Conservation (phyloP, 2,888 invertebrate genomes). For the Drosophila diplacantha region DNA sequence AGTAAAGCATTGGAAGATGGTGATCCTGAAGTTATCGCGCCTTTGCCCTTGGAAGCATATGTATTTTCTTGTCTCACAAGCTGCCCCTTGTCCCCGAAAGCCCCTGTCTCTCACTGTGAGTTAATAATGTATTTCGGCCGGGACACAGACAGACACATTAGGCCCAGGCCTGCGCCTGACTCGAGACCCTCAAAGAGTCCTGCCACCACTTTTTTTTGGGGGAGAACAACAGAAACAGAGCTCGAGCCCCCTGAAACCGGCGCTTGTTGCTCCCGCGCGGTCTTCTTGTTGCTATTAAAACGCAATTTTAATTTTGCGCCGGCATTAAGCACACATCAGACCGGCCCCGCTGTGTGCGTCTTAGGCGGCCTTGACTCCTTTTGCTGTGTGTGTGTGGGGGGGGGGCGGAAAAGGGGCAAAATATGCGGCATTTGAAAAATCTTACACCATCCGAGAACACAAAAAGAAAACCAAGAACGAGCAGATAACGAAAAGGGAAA, state of each 20-base stretch:
- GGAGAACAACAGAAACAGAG: slow-evolving; percentile 2
- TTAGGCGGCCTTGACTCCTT: slow-evolving; percentile 44
- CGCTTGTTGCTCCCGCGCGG: slow-evolving; percentile 9
- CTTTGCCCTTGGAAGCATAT: not conserved
- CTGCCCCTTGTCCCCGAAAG: not conserved
- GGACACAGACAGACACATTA: slow-evolving; percentile 4
- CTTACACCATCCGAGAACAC: slow-evolving; percentile 18
- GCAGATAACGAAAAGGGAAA: slow-evolving; percentile 21
- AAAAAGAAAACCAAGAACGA: not conserved
- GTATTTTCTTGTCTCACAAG: not conserved
- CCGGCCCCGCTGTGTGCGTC: slow-evolving; percentile 13
- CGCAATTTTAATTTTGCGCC: slow-evolving; percentile 52
- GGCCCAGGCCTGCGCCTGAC: slow-evolving; percentile 1
- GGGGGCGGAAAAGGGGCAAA: slow-evolving; percentile 11
- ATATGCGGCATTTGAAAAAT: slow-evolving; percentile 38
- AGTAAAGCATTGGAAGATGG: not conserved
- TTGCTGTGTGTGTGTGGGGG: slow-evolving; percentile 26
- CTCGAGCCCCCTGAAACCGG: not conserved
- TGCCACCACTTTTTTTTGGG: not conserved
- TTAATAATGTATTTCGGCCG: slow-evolving; percentile 19
- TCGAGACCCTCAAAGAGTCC: slow-evolving; percentile 2
- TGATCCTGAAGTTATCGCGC: no score
- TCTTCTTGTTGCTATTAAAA: slow-evolving; percentile 40
- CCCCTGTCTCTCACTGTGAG: not conserved
- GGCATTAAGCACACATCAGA: slow-evolving; percentile 41